Evolutionary conservation across 2,797 vertebrate species (phyloP).

Genomic region (Botia kubotai): DNA sequence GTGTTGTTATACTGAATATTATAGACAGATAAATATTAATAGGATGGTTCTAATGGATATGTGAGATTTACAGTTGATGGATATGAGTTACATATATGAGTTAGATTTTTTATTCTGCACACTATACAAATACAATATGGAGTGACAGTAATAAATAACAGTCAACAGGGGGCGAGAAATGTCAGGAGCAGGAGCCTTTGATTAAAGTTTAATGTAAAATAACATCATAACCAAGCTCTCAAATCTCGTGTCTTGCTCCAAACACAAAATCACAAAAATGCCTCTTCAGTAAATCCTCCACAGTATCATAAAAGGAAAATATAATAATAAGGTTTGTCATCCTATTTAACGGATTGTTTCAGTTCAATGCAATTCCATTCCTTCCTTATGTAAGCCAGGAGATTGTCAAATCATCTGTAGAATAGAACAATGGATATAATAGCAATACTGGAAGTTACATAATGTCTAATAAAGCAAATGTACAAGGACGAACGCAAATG

Average conservation of each 20-base stretch:
- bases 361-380: not conserved
- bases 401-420: not conserved
- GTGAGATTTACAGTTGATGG: no score
- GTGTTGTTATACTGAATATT: no score
- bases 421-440: not conserved
- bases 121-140: no score
- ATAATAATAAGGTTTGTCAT: slow-evolving; percentile 1
- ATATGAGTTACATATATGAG: no score
- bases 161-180: not conserved
- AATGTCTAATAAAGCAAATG: not conserved
- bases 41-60: no score
- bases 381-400: not conserved
- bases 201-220: not conserved
- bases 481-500: not conserved
- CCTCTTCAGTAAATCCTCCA: not conserved
- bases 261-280: not conserved
- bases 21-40: no score
- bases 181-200: not conserved
- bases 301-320: not conserved
- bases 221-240: not conserved
- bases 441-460: not conserved
- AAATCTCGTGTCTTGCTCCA: not conserved
- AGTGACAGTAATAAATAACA: not conserved
- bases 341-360: slow-evolving; percentile 3
- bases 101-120: no score